Base-by-base conservation (phyloP, 2,113 vertebrate species). In the Alces alces region DNA sequence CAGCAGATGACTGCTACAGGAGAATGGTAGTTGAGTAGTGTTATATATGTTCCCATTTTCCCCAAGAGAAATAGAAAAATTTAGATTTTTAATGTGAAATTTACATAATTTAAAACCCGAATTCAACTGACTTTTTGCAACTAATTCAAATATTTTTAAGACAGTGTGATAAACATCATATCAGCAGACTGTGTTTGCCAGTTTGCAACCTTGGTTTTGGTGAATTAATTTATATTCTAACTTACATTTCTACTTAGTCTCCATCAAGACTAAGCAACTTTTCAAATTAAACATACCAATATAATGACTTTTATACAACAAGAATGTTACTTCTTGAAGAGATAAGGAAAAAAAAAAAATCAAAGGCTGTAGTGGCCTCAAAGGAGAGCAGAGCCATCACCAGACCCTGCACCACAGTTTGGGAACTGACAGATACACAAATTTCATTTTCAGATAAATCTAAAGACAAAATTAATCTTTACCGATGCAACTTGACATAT, bases 401-500 rank as follows among this genome's bases (percentile, higher is more conserved):
- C 10, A 39, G n/a, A 19, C 70, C 76, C 30, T 64, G n/a, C 0
- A 45, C 23, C 30, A 45, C 27, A 43, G 27, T 47, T 7, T 43
- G 61, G 73, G 45, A 80, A 93, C 25, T 11, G 45, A 82, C 50
- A 58, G 39, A 78, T 21, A 52, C 2, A 82, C 25, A 60, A 55
- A 84, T 93, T 86, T 91, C 54, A 90, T 28, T 92, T 95, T 95
- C 83, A 93, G 36, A 15, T 88, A 93, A 91, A n/a, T 92, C 39
- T 85, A 92, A 45, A 84, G 39, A 90, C 10, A 36, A 96, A 95
- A 92, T 86, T 83, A 86, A 84, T 52, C n/a, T 61, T 70, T 50
- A 70, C 45, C n/a, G n/a, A 85, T 82, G n/a, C 94, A 89, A 84
- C 15, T 15, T 89, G 50, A 93, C 43, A 66, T n/a, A 87, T 6